Evolutionary conservation across 2,888 invertebrate species (phyloP), one percentile per base, ranked within the genome.

Genomic region (Drosophila histrio): DNA sequence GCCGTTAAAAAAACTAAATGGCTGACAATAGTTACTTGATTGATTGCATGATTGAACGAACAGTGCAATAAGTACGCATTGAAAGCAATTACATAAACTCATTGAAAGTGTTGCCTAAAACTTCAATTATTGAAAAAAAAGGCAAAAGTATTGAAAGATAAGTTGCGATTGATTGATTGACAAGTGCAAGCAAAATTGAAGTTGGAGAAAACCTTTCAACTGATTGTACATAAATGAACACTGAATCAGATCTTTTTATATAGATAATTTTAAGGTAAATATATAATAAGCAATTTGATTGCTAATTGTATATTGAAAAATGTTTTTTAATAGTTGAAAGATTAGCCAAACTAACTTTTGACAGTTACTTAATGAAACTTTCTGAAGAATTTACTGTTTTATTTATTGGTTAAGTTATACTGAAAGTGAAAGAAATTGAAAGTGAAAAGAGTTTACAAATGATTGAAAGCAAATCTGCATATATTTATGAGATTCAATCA

Each of bases 11-110:
- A 38, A 41, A 41, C 19, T 21, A 21, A 41, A 53, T 39, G 9
- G 19, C 21, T 28, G n/a, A 28, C 9, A n/a, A 19, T 28, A 28
- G 39, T 21, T 21, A 7, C 19, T 9, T 13, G 39, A 28, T 19
- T 50, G 49, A 38, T 28, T 52, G 52, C 39, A 9, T 52, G 52
- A 50, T 26, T 50, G 36, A 26, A 8, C 15, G 30, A 49, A n/a
- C 11, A 9, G n/a, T 15, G 15, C 36, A 36, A 36, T 15, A 36
- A n/a, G n/a, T n/a, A n/a, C n/a, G n/a, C 36, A 15, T 43, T 26
- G 24, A 26, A 44, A 4, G 17, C 17, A 21, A 15, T 6, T 17
- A 17, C 34, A 7, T 15, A 9, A 43, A 13, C 11, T 24, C 11
- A 26, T 38, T 7, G 34, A 38, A 38, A 28, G 17, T 30, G 13